Evolutionary conservation across 1,140 invertebrate genomes (phyloP), one percentile per base, ranked within the genome.

Genomic region (Drosophila pruinosa): DNA sequence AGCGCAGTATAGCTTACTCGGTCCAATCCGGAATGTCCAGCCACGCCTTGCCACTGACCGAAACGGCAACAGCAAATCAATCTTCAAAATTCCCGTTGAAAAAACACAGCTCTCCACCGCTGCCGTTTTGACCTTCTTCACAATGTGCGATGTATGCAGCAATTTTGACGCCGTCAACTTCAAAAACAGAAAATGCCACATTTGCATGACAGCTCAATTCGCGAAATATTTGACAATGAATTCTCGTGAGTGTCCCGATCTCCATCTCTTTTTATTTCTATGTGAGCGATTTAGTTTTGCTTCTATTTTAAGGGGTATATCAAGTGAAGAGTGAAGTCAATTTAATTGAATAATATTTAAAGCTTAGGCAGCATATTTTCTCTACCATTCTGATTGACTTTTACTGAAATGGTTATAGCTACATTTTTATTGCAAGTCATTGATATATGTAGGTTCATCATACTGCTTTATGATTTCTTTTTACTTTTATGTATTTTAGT

Each of bases 141-240:
- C 19, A 39, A 39, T 39, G 19, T 79, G 75, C 73, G 58, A 69
- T 75, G 73, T 85, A 78, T 76, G 38, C 63, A 50, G 57, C 78
- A 88, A 88, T 86, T 86, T 86, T 88, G 71, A 57, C 45, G 82
- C 82, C 82, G 82, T 86, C 82, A 88, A 82, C 83, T 86, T 86
- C 78, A 75, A 86, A 86, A 86, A 88, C 82, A 78, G 82, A 86
- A 86, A 88, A 82, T 82, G 77, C 62, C 78, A 86, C 71, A 88
- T 86, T 86, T 86, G 82, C 82, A 86, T 86, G 82, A 88, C 82
- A 88, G 82, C 78, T 88, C 81, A 81, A 86, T 88, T 86, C 81
- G 77, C 88, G 81, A 85, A 85, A 85, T 85, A 88, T 86, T 85
- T 47, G 63, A 48, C 38, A 12, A 45, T 69, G 57, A 53, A 45